Evolutionary conservation across 2,888 invertebrate genomes (phyloP), one percentile per base, ranked within the genome.

Genomic region (Zaprionus obscuricornis): DNA sequence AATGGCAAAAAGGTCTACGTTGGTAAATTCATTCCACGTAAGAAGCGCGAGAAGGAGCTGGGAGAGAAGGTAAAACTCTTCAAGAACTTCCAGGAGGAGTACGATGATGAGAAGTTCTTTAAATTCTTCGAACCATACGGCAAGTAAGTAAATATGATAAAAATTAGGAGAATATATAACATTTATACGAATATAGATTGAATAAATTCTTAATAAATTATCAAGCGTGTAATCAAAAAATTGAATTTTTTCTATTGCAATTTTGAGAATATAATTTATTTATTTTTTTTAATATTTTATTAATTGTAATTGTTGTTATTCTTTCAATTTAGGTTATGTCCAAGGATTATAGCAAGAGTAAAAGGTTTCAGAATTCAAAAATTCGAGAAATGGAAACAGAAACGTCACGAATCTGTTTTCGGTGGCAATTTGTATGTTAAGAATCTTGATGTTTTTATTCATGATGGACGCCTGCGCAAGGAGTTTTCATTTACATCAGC

Each of bases 361-460:
- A 96, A 97, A 90, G 99, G 99, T 20, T 99, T 99, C 91, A 99
- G 99, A 20, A 99, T 99, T 92, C 95, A 98, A 57, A 96, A 97
- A 89, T 99, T 98, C 90, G 99, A 99, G 89, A 95, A 96, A 85
- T 91, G 98, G 59, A 99, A 99, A 91, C 94, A 97, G 98, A 99
- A 89, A 79, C 89, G 90, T 2, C 90, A 90, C 47, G 90, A 90
- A 10, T 86, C 89, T 0, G 88, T 85, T 0, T 87, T 74, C 49
- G 99, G 99, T 50, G 98, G 99, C 3, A 99, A 99, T 91, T 92
- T 99, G 79, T 99, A 99, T 90, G 99, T 99, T 0, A 99, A 99
- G 91, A 99, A 99, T 91, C 92, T 99, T 82, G 99, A 99, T 90
- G 99, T 99, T 87, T 95, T 96, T 17, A 97, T 99, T 88, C 98